Evolutionary conservation across 2,888 invertebrate genomes (phyloP), one percentile per base, ranked within the genome.

Genomic region (Steinernema hermaphroditum): DNA sequence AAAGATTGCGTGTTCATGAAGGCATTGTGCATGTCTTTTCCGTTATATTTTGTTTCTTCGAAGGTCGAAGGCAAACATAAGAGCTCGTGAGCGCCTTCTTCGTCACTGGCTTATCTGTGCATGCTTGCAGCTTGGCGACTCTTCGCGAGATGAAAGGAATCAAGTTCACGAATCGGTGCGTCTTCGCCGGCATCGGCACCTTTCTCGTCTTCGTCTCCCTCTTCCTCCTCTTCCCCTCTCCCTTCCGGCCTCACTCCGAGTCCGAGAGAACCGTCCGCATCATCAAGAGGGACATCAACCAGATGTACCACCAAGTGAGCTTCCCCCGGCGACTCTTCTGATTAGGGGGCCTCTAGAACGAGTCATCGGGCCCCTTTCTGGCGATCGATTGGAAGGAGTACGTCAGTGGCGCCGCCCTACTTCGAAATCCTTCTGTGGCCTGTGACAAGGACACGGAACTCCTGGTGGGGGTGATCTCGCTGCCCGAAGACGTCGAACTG

Each of bases 381-480:
- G 54, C 4, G 12, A 2, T 2, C 22, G 54, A 54, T 27, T 54
- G 54, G 54, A 27, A 6, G 24, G 12, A 27, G 8, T 22, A 54
- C 54, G 27, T 22, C 1, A 27, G 54, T 14, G 27, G 24, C 6
- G 27, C 6, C 14, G 6, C 9, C 24, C 22, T 54, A 4, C 24
- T 54, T 8, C 6, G 6, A 37, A 12, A 16, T n/a, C n/a, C 46
- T 6, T 16, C 46, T 2, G 4, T 19, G n/a, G 27, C 12, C 4
- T 54, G 54, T 27, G 54, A 27, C 14, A 8, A 22, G 12, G 12
- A 14, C 54, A 16, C 16, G 9, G 44, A 70, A 24, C 44, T 74
- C 4, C 68, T 77, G 16, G 74, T 77, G 0, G 68, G 75, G 9
- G 77, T 77, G 27, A 76, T 72, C 0, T 72, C 77, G 4, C 69